Base-by-base conservation (phyloP, 2,888 invertebrate species). In the Linyphia triangularis region DNA sequence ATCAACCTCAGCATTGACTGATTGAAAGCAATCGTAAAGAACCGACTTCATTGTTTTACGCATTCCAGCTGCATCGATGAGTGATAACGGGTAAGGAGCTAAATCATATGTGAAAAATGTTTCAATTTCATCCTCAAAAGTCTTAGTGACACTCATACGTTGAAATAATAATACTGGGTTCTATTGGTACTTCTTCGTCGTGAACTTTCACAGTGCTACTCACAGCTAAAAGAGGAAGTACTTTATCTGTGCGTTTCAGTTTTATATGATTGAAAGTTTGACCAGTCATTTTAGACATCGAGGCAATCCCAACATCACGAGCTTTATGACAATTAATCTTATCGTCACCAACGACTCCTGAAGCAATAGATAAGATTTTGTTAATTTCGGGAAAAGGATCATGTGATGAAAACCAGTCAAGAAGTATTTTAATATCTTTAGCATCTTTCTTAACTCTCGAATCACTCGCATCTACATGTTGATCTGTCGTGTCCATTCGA, bases 381-480 rank as follows among this genome's bases (percentile, higher is more conserved):
- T 2, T 40, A 1, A 40, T 70, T 19, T 70, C 24, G 6, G 70
- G 43, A 40, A 70, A 70, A 22, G 70, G 70, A 40, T 37, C 5
- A 40, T 19, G 43, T 22, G 9, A 24, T 22, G 1, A 6, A 70
- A 70, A 19, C 70, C n/a, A 70, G 10, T 69, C 22, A n/a, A n/a
- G n/a, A n/a, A n/a, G n/a, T n/a, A n/a, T n/a, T n/a, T n/a, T n/a
- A n/a, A n/a, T n/a, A n/a, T n/a, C n/a, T n/a, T n/a, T n/a, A 6
- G 28, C 51, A 26, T 73, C 73, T 13, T 10, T 51, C 1, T 73
- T 73, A 43, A 9, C 28, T 24, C 73, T 51, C n/a, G 73, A 22
- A 57, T 57, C 5, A 16, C 73, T 26, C 1, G 28, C 6, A 57
- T 73, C 73, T 2, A 57, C 73, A 24, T 73, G 73, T 28, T 73